Base-by-base conservation (phyloP, 2,888 invertebrate species). In the Drosophila monieri region DNA sequence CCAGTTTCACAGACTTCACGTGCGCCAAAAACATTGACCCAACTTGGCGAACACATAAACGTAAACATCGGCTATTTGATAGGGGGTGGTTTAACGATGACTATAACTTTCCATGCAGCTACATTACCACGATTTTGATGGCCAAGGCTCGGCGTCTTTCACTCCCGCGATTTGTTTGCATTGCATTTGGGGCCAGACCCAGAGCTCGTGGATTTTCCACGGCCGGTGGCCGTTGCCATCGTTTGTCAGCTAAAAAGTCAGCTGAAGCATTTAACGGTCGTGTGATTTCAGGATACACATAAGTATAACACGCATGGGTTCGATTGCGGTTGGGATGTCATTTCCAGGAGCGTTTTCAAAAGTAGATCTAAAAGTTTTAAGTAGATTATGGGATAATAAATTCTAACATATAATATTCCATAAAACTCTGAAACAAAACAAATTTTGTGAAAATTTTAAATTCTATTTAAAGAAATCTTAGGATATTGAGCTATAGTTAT, bases 91-190 rank as follows among this genome's bases (percentile, higher is more conserved):
- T 73, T 83, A 74, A 71, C 68, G 74, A 62, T 58, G 74, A 69
- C 71, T 67, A 77, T 80, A 74, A 80, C 64, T 77, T 80, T 62
- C 35, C 53, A 46, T 57, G 56, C 61, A 61, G 47, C 74, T 39
- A 73, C 67, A 58, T 70, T 44, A 58, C 72, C 68, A 41, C 54
- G 23, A 23, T 49, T 77, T 73, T 83, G 71, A 83, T 69, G 58
- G 77, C 73, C 71, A 81, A 70, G 61, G 75, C 59, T 68, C 47
- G 71, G 51, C 55, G 59, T 39, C 43, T 61, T 52, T 75, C 62
- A 69, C 72, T 49, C 58, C 67, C 9, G 51, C 68, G 56, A 66
- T 64, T 80, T 86, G 80, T 80, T 80, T 83, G 77, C 71, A 77
- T 65, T 86, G 80, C 78, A 85, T 77, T 83, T 75, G 73, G 62